Evolutionary conservation across 2,797 vertebrate genomes (phyloP), one percentile per base, ranked within the genome.

Genomic region (Hoplostethus atlanticus): DNA sequence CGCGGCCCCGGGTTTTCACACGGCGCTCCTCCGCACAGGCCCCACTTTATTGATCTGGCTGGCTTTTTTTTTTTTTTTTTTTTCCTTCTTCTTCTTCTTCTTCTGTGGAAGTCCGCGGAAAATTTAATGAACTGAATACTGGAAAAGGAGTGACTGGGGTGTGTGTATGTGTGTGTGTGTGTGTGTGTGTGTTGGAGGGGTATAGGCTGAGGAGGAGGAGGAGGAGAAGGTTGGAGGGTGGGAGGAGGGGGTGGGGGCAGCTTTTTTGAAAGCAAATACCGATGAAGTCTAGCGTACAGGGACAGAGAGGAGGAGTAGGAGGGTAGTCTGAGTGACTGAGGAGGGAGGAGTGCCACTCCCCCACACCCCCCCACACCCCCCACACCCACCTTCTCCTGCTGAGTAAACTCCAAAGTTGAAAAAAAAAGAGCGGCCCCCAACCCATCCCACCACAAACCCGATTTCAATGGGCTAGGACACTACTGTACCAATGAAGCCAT

Each of bases 71-170:
- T 16, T 50, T 11, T 50, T 50, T 3, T 50, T 16, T 11, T 17
- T 50, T 30, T n/a, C n/a, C n/a, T 21, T 21, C 21, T 21, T 21
- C 21, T 21, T 21, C 21, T 31, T 91, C 92, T 92, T 94, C 89
- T 95, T 94, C 93, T 93, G 93, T 93, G 92, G 93, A 95, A 95
- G 94, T 95, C 93, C 88, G 91, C 94, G 94, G 94, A 95, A 97
- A 96, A 95, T 95, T 93, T 96, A 96, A 97, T 96, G 95, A 97
- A 96, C 90, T 93, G 94, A 94, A 96, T 93, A 91, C 93, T 92
- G 91, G 93, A 95, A 95, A 95, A 92, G 89, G 87, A 79, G 71
- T 63, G 74, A 71, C 71, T 64, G 36, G 9, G 16, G 16, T 64
- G 31, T 76, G 44, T 38, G 10, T 46, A 2, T 70, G 48, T 46